phyloP scores from a whole-genome alignment of 2,888 invertebrate species.

The Sussaba pulchella region DNA sequence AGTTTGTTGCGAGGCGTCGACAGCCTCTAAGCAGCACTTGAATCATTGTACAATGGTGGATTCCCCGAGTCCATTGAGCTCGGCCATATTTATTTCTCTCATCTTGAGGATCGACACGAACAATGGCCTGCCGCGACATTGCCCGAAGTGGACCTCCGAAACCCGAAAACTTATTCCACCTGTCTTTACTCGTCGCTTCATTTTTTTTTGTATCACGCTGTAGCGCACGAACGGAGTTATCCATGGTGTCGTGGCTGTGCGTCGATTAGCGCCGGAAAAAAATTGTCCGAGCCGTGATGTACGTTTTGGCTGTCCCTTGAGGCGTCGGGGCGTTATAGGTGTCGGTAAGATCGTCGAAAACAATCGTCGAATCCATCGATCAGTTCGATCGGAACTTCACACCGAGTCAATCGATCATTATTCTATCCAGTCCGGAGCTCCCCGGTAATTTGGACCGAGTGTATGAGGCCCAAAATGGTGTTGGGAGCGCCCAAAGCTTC shows the following conservation, averaged over 20 bases:
- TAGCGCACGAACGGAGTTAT: slow-evolving; percentile 6
- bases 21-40: slow-evolving; percentile 20
- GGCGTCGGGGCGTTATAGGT: slow-evolving; percentile 45
- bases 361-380: slow-evolving; percentile 74
- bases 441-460: not conserved
- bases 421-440: slow-evolving; percentile 42
- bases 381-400: slow-evolving; percentile 63
- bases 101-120: slow-evolving; percentile 16
- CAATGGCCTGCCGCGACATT: slow-evolving; percentile 36
- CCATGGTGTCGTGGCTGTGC: not conserved
- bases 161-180: slow-evolving; percentile 21
- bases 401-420: slow-evolving; percentile 71
- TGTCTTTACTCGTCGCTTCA: slow-evolving; percentile 12
- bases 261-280: not conserved
- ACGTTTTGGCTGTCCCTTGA: slow-evolving; percentile 48
- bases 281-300: slow-evolving; percentile 22
- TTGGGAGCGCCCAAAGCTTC: not conserved
- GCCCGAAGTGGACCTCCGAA: slow-evolving; percentile 23
- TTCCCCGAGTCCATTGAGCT: slow-evolving; percentile 5
- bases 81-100: slow-evolving; percentile 26
- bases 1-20: slow-evolving; percentile 41
- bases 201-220: slow-evolving; percentile 6
- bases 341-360: slow-evolving; percentile 72
- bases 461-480: not conserved
- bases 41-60: not conserved